A percentile compares a stretch with the other conserved stretches of the same genome.
Evolutionary conservation across 1,140 invertebrate species (phyloP).

Genomic region (Zaprionus taronus): DNA sequence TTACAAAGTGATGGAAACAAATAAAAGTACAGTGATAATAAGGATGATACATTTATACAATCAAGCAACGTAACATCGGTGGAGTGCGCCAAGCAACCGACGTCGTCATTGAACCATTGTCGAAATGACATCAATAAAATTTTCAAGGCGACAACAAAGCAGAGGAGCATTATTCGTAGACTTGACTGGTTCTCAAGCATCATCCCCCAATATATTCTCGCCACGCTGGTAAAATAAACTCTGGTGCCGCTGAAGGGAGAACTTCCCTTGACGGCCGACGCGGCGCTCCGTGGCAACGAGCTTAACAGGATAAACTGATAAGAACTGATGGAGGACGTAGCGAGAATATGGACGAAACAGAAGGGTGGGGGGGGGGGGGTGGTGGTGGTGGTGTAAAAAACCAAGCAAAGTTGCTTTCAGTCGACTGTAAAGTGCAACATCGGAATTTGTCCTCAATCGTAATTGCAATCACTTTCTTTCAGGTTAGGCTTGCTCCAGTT

Average conservation of each 20-base stretch:
- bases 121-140: conserved; percentile 79
- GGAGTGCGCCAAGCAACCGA: conserved; percentile 41
- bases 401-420: conserved; percentile 55
- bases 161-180: conserved; percentile 29
- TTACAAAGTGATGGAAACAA: conserved; percentile 52
- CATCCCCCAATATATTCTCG: conserved; percentile 11
- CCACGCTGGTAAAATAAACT: conserved; percentile 43
- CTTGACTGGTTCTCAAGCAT: conserved; percentile 22
- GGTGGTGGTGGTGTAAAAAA: not conserved
- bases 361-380: no score
- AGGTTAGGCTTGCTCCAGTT: conserved; percentile 3
- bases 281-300: conserved; percentile 33
- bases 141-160: conserved; percentile 66
- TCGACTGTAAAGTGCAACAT: conserved; percentile 68
- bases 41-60: conserved; percentile 68
- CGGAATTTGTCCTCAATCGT: conserved; percentile 76
- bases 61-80: conserved; percentile 65
- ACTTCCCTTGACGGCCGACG: conserved; percentile 28
- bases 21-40: conserved; percentile 23
- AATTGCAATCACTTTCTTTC: conserved; percentile 53
- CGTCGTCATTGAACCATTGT: conserved; percentile 54
- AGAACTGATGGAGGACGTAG: conserved; percentile 25
- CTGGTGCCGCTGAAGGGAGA: conserved; percentile 21
- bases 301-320: conserved; percentile 49
- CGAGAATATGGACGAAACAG: not conserved